Base-by-base conservation (phyloP, 2,113 vertebrate genomes). In the Microtus pennsylvanicus region DNA sequence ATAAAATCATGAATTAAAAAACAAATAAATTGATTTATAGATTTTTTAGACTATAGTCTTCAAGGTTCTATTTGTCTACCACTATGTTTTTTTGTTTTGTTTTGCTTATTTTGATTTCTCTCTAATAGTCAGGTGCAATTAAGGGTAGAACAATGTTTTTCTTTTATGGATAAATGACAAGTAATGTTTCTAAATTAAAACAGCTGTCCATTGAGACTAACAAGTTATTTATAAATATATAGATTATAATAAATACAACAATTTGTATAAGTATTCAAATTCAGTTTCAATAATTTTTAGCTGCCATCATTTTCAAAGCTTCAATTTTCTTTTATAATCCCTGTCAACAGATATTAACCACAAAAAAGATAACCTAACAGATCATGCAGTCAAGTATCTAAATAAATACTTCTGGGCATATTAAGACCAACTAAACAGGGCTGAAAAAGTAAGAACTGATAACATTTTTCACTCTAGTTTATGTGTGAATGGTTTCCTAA, bases 1-100 rank as follows among this genome's bases (percentile, higher is more conserved):
- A 63, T 45, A 50, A 22, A 90, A 76, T 63, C 85, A 92, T 58
- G 81, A 86, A 87, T 65, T 24, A 94, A 50, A 89, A 96, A 93
- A 77, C 30, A 89, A 28, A 45, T 42, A 65, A 38, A 13, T 24
- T 85, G 52, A 85, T 38, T 88, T 58, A 72, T 70, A 47, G 50
- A 22, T n/a, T 61, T 90, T 47, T 17, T 33, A 33, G 42, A 91
- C 16, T 38, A 35, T 1, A 74, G 3, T 87, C 17, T 38, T 12
- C 58, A 63, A 42, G 17, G 22, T 50, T 90, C 6, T 86, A 78
- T 26, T n/a, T 94, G 19, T 83, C 28, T 63, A 76, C 38, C 24
- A 76, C 6, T 78, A 11, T 72, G 4, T 81, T 93, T 70, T 58
- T 58, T 58, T 58, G 55, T 58, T 58, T 50, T 50, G 47, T 50